phyloP scores from a whole-genome alignment of 1,140 invertebrate species.

The Dryas iulia region DNA sequence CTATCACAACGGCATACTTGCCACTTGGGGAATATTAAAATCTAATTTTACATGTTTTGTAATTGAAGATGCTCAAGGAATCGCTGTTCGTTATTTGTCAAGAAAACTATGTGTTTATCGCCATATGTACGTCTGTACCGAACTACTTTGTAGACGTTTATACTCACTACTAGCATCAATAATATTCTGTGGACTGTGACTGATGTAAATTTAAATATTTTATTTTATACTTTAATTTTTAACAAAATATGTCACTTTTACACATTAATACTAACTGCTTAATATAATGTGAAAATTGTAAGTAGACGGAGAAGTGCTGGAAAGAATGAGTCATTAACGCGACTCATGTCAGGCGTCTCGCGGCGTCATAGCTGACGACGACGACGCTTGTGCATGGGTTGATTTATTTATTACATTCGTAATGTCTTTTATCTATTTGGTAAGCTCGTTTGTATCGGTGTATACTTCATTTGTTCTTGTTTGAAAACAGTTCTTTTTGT shows the following conservation, averaged over 20 bases:
- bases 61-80: conserved; percentile 52
- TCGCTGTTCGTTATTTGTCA: conserved; percentile 58
- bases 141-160: neutral
- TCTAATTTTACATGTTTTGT: conserved; percentile 34
- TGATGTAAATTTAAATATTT: no score
- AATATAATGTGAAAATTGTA: neutral
- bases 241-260: neutral
- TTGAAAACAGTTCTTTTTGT: neutral
- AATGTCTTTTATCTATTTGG: conserved; percentile 28
- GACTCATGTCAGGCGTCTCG: conserved; percentile 36
- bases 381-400: conserved; percentile 29
- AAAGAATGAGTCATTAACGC: conserved; percentile 46
- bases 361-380: conserved; percentile 28
- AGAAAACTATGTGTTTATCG: conserved; percentile 37
- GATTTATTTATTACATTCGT: conserved; percentile 43
- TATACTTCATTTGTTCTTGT: neutral
- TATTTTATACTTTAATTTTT: neutral
- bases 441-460: conserved; percentile 20
- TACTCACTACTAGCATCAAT: no score
- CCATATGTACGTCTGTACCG: neutral
- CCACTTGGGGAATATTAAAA: conserved; percentile 25
- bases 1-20: conserved; percentile 32
- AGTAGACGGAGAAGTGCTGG: neutral
- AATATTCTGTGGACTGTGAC: no score
- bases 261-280: neutral